A percentile compares a stretch with the other conserved stretches of the same genome.
Conservation (phyloP, 2,797 vertebrate species). For the Macroramphosus scolopax region DNA sequence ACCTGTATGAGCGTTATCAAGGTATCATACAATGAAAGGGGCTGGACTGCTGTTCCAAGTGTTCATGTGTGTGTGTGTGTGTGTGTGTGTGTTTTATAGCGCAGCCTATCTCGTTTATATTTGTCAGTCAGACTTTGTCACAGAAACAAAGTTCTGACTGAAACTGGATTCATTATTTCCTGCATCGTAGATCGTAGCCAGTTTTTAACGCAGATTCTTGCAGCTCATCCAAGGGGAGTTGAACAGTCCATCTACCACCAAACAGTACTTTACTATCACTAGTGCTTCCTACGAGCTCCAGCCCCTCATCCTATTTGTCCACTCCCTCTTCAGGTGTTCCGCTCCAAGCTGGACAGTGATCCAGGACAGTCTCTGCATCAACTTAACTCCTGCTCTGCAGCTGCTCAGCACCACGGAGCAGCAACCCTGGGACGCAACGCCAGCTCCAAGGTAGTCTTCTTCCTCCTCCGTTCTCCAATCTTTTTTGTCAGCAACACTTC, state of each 20-base stretch:
- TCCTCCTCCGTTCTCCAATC: no score
- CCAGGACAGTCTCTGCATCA: conserved; percentile 65
- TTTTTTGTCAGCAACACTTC: no score
- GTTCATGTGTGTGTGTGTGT: neutral
- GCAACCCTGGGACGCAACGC: conserved; percentile 85
- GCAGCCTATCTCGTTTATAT: neutral
- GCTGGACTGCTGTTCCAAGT: neutral
- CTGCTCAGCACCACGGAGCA: conserved; percentile 81
- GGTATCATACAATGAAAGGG: conserved; percentile 15
- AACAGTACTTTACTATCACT: no score
- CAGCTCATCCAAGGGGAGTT: conserved; percentile 7
- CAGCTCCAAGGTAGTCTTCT: conserved; percentile 83
- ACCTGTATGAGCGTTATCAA: no score
- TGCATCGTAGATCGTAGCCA: no score
- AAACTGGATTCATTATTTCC: conserved; percentile 4
- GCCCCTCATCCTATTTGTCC: neutral
- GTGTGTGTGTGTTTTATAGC: neutral
- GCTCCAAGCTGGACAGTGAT: conserved; percentile 85
- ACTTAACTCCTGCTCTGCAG: conserved; percentile 76
- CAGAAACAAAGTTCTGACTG: conserved; percentile 4
- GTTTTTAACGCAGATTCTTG: conserved; percentile 13
- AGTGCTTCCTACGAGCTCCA: neutral
- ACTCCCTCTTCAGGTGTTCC: conserved; percentile 80
- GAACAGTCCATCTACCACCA: no score
- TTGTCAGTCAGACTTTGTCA: conserved; percentile 1